These are phyloP conservation scores for Cataglyphis albicans DNA, from an alignment of 2,888 invertebrate genomes.

Conservation along the genomic window DNA sequence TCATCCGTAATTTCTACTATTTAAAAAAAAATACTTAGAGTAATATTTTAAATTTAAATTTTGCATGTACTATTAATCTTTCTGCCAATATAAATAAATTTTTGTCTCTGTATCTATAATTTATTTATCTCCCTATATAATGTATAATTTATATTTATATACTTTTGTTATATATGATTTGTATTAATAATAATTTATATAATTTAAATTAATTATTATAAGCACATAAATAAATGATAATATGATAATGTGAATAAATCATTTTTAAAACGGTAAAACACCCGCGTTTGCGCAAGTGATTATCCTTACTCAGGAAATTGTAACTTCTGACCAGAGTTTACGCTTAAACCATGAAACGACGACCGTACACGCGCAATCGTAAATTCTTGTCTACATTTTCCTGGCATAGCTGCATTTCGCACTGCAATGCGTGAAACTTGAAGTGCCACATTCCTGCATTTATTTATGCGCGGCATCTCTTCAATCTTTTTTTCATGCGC, in stretches of 20 bases:
- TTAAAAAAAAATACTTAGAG: too few relatives aligned
- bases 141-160: not conserved
- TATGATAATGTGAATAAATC: not conserved
- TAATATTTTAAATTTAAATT: not conserved
- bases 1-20: not conserved
- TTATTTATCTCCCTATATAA: not conserved
- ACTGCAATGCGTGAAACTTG: constrained; percentile 63
- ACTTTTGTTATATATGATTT: not conserved
- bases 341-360: constrained; percentile 36
- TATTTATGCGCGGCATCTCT: constrained; percentile 68
- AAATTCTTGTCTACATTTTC: constrained; percentile 65
- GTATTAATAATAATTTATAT: not conserved
- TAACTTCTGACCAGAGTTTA: constrained; percentile 29
- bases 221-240: not conserved
- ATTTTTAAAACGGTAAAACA: constrained; percentile 18
- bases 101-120: not conserved
- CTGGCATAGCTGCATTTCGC: constrained; percentile 67
- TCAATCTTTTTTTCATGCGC: constrained; percentile 29
- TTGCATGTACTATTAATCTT: not conserved
- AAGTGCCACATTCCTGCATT: constrained; percentile 74
- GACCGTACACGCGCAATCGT: constrained; percentile 40
- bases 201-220: constrained; percentile 6
- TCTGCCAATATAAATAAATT: not conserved
- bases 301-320: constrained; percentile 30
- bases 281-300: constrained; percentile 36